Conservation (phyloP, 2,888 invertebrate genomes). For the Mesochorus sp. region DNA sequence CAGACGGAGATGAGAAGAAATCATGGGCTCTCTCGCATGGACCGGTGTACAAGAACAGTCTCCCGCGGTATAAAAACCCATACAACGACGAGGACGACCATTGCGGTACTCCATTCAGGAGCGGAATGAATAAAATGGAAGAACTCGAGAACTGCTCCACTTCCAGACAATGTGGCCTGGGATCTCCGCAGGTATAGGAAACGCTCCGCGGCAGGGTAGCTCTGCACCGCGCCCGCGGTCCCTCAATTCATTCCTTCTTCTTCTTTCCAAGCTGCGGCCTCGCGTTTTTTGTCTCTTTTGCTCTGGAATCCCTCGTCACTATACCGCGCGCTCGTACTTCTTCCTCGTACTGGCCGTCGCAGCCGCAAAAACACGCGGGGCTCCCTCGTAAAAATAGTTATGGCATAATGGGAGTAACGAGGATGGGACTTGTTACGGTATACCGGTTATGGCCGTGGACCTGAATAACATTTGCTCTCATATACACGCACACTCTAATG, state of each 20-base stretch:
- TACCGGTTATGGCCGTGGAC: constrained; percentile 61
- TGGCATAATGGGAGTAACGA: constrained; percentile 74
- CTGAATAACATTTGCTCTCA: constrained; percentile 50
- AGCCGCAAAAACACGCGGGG: constrained; percentile 62
- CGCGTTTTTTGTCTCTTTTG: not conserved
- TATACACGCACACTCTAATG: constrained; percentile 29
- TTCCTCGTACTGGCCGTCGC: constrained; percentile 20
- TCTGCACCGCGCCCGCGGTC: constrained; percentile 12
- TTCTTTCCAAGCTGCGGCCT: constrained; percentile 28
- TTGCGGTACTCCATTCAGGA: constrained; percentile 72
- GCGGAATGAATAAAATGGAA: constrained; percentile 71
- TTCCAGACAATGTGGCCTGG: constrained; percentile 71
- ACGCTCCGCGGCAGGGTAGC: constrained; percentile 21
- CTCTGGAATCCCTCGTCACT: not conserved
- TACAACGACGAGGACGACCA: constrained; percentile 65
- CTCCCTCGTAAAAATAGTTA: constrained; percentile 72
- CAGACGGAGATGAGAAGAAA: constrained; percentile 13
- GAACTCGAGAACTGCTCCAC: constrained; percentile 75
- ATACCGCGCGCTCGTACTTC: constrained; percentile 23
- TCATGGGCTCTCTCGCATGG: constrained; percentile 8
- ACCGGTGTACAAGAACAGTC: constrained; percentile 31
- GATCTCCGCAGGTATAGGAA: constrained; percentile 68
- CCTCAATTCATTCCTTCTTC: constrained; percentile 26
- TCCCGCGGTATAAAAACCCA: constrained; percentile 45
- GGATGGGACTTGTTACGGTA: constrained; percentile 68